Evolutionary conservation across 2,888 invertebrate genomes (phyloP).

Genomic region (Eupithecia subumbrata): DNA sequence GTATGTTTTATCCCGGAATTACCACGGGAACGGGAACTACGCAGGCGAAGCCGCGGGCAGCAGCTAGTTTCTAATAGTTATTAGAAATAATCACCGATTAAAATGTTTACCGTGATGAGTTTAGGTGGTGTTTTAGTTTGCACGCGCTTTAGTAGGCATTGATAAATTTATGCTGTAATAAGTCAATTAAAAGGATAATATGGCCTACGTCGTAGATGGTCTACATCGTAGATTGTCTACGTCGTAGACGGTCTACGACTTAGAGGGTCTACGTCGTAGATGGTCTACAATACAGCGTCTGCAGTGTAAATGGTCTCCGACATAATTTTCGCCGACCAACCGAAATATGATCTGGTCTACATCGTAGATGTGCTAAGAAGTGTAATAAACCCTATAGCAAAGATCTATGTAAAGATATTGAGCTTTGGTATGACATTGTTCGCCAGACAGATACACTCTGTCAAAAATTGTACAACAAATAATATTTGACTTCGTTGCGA

Average conservation of each 20-base stretch:
- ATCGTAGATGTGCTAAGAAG: neutral
- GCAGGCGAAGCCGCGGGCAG: too few species aligned
- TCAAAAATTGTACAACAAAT: too few species aligned
- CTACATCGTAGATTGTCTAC: neutral
- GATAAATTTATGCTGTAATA: neutral
- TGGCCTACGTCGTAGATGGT: neutral
- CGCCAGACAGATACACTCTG: neutral
- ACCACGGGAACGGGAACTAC: too few species aligned
- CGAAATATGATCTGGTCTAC: too few species aligned
- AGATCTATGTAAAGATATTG: neutral
- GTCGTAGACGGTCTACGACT: neutral
- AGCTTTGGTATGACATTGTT: neutral
- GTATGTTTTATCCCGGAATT: too few species aligned
- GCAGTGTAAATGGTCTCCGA: neutral
- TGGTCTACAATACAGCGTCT: neutral
- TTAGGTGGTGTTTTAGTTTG: neutral
- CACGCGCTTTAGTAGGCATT: neutral
- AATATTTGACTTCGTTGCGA: neutral
- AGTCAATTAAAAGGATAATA: neutral
- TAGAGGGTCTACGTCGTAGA: neutral
- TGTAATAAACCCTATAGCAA: neutral
- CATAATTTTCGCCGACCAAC: neutral
- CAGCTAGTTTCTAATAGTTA: slow-evolving; percentile 28
- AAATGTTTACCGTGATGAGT: neutral
- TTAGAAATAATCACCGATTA: neutral